Percentiles rank a stretch among this genome's conserved stretches.
These are phyloP conservation scores for Sarcophaga peregrina DNA, from an alignment of 1,140 invertebrate species.

Conservation along the genomic window DNA sequence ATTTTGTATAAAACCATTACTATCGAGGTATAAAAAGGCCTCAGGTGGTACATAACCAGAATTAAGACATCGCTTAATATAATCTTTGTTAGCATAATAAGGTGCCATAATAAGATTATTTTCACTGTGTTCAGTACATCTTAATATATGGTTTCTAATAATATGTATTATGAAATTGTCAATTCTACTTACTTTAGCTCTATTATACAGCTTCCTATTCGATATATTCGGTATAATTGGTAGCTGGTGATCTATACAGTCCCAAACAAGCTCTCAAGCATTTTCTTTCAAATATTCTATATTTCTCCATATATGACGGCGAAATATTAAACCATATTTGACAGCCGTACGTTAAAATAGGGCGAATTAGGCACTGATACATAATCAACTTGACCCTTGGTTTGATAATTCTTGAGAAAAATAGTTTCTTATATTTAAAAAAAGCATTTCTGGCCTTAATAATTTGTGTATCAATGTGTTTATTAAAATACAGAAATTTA, in stretches of 20 bases:
- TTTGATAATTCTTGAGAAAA: slow-evolving; percentile 1
- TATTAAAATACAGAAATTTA: slow-evolving; percentile 29
- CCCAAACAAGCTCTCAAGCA: not conserved
- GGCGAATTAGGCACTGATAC: slow-evolving; percentile 14
- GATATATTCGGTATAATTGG: not conserved
- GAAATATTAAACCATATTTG: slow-evolving; percentile 19
- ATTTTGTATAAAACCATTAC: slow-evolving; percentile 37
- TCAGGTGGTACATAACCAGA: slow-evolving; percentile 34
- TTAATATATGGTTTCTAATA: slow-evolving; percentile 11
- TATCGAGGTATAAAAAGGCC: slow-evolving; percentile 37
- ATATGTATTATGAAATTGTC: not conserved
- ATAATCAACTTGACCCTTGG: not conserved
- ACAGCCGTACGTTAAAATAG: slow-evolving; percentile 28
- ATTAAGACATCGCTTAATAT: not conserved
- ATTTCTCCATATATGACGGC: not conserved
- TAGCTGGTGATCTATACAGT: not conserved
- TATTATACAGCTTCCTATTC: not conserved
- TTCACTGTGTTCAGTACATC: not conserved
- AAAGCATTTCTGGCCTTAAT: slow-evolving; percentile 9
- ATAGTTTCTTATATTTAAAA: too few species aligned
- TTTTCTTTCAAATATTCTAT: slow-evolving; percentile 6
- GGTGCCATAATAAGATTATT: slow-evolving; percentile 15
- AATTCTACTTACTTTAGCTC: not conserved
- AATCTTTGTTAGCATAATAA: too few species aligned
- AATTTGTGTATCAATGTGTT: slow-evolving; percentile 21